A percentile compares a stretch with the other conserved stretches of the same genome.
Evolutionary conservation across 2,888 invertebrate genomes (phyloP).

Genomic region (Mythimna impura): DNA sequence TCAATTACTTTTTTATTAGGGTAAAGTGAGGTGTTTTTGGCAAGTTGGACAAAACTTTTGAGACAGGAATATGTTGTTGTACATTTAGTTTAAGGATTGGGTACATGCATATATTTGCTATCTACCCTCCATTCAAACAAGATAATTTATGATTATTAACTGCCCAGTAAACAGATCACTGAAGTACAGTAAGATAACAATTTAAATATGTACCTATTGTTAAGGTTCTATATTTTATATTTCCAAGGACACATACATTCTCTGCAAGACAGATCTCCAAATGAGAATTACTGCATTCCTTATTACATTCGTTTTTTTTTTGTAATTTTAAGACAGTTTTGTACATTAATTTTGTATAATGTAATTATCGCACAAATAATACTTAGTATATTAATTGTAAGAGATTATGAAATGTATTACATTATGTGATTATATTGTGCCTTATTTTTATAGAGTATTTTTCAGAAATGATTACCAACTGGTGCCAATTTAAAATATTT

Average conservation of each 20-base stretch:
- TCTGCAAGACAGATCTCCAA: conserved; percentile 46
- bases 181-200: conserved; percentile 9
- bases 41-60: conserved; percentile 19
- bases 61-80: conserved; percentile 19
- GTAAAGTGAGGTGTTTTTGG: conserved; percentile 46
- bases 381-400: conserved; percentile 65
- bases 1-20: conserved; percentile 67
- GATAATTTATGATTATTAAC: no score
- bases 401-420: conserved; percentile 68
- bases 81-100: neutral
- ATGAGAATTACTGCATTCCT: conserved; percentile 80
- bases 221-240: neutral
- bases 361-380: conserved; percentile 69
- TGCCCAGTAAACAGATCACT: neutral
- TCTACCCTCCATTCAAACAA: neutral
- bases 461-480: conserved; percentile 76
- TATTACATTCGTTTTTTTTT: conserved; percentile 65
- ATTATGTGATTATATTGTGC: conserved; percentile 83
- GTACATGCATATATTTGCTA: conserved; percentile 8
- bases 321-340: conserved; percentile 49
- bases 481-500: conserved; percentile 82
- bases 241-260: conserved; percentile 21
- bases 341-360: conserved; percentile 61
- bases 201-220: conserved; percentile 12
- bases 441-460: conserved; percentile 76